Base-by-base conservation (phyloP, 2,888 invertebrate genomes). In the Scelioninae gen. 1 region DNA sequence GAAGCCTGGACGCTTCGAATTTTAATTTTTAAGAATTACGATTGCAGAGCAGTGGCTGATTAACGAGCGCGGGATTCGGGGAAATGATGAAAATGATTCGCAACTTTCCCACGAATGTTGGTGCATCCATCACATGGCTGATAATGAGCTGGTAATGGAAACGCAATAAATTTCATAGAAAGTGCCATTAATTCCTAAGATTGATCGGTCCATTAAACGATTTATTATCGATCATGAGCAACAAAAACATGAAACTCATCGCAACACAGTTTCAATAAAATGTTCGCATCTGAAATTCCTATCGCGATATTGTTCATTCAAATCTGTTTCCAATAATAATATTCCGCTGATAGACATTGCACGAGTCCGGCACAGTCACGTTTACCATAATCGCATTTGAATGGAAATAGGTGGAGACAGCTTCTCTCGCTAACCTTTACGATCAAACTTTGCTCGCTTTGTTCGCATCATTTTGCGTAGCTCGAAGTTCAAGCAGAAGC, bases 311-410 rank as follows among this genome's bases (percentile, higher is more conserved):
- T 65, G 56, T 32, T 47, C 78, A 51, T 65, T 65, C 62, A 63
- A 71, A 71, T 78, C 71, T 71, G 78, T 65, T 79, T 43, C 43
- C 72, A 72, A 79, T 79, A 79, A 72, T 72, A 79, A 79, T 66
- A 72, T 71, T 40, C 63, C 38, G 10, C 34, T 58, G 71, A 65
- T 72, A 63, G 72, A 79, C 72, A 23, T 69, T 63, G 55, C 16
- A 13, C 62, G 53, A 40, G 68, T 69, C 77, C 45, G 55, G 51
- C 34, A 51, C 15, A 62, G 77, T 69, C 69, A 56, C 69, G 78
- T 78, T 78, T 63, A 78, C 62, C 63, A 78, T 78, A 78, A 78
- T 78, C 78, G 63, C 55, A 71, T 78, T 78, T 71, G 69, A 78
- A 78, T 71, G 71, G 71, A 71, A 71, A 71, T 71, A 63, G 63